Evolutionary conservation across 2,113 vertebrate species (phyloP).

Genomic region (Physeter macrocephalus): DNA sequence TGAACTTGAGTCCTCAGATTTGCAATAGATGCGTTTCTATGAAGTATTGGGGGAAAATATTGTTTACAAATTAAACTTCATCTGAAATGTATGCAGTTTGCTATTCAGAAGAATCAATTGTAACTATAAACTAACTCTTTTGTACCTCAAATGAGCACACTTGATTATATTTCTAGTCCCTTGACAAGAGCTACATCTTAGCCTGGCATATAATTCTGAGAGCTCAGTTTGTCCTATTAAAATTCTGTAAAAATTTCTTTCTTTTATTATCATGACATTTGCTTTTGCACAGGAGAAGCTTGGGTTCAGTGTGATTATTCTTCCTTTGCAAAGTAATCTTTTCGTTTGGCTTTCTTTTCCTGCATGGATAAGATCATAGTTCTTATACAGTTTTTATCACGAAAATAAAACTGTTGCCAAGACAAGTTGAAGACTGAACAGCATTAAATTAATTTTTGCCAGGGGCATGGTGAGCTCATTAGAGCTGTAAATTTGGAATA

Average conservation of each 20-base stretch:
- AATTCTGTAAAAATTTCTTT: not conserved
- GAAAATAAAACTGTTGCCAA: slow-evolving; percentile 30
- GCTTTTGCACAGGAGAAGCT: not conserved
- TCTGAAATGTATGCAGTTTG: not conserved
- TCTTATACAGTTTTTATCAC: not conserved
- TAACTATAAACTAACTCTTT: not conserved
- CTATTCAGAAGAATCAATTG: not conserved
- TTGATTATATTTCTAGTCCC: not conserved
- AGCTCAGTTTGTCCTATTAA: not conserved
- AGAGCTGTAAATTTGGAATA: not conserved
- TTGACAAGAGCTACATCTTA: not conserved
- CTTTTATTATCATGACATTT: not conserved
- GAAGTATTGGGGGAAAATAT: not conserved
- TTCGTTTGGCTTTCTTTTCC: not conserved
- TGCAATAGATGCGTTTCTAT: not conserved
- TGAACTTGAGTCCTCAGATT: not conserved
- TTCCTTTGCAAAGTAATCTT: not conserved
- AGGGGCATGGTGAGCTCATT: not conserved
- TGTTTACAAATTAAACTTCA: slow-evolving; percentile 3
- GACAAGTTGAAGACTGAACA: not conserved
- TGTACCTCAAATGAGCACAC: not conserved
- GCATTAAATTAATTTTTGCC: not conserved
- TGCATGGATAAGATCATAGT: not conserved
- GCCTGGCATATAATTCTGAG: not conserved
- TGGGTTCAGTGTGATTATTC: not conserved